Percentiles rank a stretch among this genome's conserved stretches.
phyloP scores from a whole-genome alignment of 2,113 vertebrate genomes.

The Motacilla alba region DNA sequence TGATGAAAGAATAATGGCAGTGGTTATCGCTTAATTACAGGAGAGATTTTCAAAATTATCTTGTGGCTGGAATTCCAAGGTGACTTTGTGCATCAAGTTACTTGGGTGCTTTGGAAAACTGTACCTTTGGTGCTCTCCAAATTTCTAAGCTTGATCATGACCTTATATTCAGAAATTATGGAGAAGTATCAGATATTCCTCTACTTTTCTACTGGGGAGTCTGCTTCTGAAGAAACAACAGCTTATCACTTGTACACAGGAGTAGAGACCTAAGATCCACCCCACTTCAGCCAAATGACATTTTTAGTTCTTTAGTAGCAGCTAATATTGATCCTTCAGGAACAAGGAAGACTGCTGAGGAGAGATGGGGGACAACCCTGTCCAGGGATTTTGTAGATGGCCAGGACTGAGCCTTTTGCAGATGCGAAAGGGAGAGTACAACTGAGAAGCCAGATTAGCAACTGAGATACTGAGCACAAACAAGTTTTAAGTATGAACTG shows the following conservation, averaged over 20 bases:
- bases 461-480: neutral
- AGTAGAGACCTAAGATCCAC: neutral
- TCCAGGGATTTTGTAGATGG: neutral
- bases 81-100: neutral
- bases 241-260: rapidly evolving
- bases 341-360: neutral
- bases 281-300: neutral
- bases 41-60: neutral
- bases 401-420: neutral
- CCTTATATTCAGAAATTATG: neutral
- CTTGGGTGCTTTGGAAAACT: neutral
- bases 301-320: neutral
- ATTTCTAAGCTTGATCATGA: neutral
- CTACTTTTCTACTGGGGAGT: rapidly evolving
- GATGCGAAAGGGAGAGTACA: neutral
- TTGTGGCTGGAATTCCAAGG: conserved; percentile 13
- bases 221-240: neutral
- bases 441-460: conserved; percentile 37
- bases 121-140: neutral
- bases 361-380: neutral
- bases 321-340: neutral
- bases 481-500: conserved; percentile 8
- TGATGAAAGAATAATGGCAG: conserved; percentile 1
- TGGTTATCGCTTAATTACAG: conserved; percentile 10
- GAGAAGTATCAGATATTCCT: neutral